Conservation (phyloP, 2,797 vertebrate species). For the Pipistrellus nathusii region DNA sequence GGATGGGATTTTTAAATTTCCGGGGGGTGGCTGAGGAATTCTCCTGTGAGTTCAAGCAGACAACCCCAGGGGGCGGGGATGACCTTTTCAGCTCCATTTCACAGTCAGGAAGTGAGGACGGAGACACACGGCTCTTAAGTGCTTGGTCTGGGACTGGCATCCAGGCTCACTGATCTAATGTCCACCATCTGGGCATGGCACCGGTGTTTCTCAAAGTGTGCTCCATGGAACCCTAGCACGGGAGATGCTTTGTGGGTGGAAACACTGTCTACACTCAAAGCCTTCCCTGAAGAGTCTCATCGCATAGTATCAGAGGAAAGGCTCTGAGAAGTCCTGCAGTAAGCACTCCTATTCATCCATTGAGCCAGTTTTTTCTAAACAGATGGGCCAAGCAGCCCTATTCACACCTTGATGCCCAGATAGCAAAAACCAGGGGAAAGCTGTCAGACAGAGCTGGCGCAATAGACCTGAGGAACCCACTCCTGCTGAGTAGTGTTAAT, state of each 20-base stretch:
- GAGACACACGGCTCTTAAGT: too few species aligned
- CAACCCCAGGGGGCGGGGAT: too few species aligned
- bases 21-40: rapidly evolving
- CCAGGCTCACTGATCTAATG: not conserved
- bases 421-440: not conserved
- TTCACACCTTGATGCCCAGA: not conserved
- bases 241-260: not conserved
- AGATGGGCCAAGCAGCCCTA: not conserved
- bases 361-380: not conserved
- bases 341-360: rapidly evolving
- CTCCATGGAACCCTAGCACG: not conserved
- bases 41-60: rapidly evolving
- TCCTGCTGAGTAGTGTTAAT: not conserved
- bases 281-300: not conserved
- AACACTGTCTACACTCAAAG: not conserved
- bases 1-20: not conserved
- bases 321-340: not conserved
- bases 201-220: not conserved
- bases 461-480: rapidly evolving
- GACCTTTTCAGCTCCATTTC: rapidly evolving
- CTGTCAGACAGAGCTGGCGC: rapidly evolving
- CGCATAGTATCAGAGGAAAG: rapidly evolving
- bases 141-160: rapidly evolving
- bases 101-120: rapidly evolving
- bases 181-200: not conserved